Evolutionary conservation across 2,113 vertebrate genomes (phyloP).

Genomic region (Tyto alba): DNA sequence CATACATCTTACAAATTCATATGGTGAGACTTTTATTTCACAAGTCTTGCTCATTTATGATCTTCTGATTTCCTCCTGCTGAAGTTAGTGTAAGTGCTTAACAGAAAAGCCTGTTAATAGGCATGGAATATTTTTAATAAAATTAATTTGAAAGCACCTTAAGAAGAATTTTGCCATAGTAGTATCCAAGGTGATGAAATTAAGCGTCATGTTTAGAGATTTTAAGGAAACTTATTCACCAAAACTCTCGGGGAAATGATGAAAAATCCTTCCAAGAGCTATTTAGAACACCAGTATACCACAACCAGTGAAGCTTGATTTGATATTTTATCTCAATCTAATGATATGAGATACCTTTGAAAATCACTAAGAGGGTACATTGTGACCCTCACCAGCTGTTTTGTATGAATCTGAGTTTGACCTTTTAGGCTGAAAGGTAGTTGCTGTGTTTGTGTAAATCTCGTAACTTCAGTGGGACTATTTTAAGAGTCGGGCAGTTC

Average conservation of each 20-base stretch:
- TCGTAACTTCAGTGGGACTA: background rate
- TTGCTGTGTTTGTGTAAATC: background rate
- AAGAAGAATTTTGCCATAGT: background rate
- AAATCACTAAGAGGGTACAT: background rate
- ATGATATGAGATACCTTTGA: background rate
- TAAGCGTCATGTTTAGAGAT: background rate
- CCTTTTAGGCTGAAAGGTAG: background rate
- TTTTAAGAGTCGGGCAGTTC: background rate
- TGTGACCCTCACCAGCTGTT: background rate
- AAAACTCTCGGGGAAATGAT: background rate
- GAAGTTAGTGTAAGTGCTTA: background rate
- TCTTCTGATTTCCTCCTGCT: background rate
- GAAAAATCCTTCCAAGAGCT: background rate
- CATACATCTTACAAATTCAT: background rate
- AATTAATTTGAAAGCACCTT: background rate
- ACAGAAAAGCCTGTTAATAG: background rate
- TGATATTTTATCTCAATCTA: background rate
- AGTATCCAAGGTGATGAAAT: background rate
- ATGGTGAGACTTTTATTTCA: background rate
- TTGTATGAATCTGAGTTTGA: background rate
- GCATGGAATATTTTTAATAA: background rate
- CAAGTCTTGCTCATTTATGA: background rate
- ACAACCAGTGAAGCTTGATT: background rate
- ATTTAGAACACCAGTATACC: background rate
- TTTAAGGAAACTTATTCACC: background rate